Percentiles rank a stretch among this genome's conserved stretches.
Conservation (phyloP, 2,888 invertebrate species). For the Allolobophora icterica region DNA sequence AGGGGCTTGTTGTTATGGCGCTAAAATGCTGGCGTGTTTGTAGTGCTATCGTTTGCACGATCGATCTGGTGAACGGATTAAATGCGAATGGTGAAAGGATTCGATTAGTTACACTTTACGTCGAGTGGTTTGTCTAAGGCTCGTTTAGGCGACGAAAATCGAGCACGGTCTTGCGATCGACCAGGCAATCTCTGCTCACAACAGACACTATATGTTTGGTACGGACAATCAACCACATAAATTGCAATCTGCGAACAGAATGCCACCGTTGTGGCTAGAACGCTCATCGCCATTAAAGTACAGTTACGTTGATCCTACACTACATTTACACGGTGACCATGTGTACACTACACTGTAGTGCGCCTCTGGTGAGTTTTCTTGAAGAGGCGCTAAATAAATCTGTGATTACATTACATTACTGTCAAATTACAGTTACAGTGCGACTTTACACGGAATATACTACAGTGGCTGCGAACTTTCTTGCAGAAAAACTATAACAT, state of each 20-base stretch:
- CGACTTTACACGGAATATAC: too few species aligned
- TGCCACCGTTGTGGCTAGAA: too few species aligned
- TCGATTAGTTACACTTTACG: neutral
- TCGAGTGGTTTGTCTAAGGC: conserved; percentile 14
- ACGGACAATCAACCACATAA: neutral
- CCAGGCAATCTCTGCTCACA: neutral
- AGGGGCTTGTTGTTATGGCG: conserved; percentile 21
- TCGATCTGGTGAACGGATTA: neutral
- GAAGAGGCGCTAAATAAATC: too few species aligned
- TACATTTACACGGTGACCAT: too few species aligned
- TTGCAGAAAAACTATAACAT: too few species aligned
- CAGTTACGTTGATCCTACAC: too few species aligned
- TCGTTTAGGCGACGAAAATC: neutral
- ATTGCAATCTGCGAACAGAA: neutral
- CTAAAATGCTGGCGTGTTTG: conserved; percentile 14
- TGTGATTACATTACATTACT: too few species aligned
- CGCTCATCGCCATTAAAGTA: too few species aligned
- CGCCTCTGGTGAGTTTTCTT: too few species aligned
- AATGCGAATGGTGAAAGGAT: conserved; percentile 20
- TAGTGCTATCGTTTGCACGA: neutral
- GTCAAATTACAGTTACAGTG: too few species aligned
- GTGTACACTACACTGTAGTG: too few species aligned
- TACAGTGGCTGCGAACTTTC: too few species aligned
- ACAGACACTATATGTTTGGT: neutral
- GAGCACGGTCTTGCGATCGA: neutral